Base-by-base conservation (phyloP, 1,140 invertebrate genomes). In the Panagrolaimus sp. region DNA sequence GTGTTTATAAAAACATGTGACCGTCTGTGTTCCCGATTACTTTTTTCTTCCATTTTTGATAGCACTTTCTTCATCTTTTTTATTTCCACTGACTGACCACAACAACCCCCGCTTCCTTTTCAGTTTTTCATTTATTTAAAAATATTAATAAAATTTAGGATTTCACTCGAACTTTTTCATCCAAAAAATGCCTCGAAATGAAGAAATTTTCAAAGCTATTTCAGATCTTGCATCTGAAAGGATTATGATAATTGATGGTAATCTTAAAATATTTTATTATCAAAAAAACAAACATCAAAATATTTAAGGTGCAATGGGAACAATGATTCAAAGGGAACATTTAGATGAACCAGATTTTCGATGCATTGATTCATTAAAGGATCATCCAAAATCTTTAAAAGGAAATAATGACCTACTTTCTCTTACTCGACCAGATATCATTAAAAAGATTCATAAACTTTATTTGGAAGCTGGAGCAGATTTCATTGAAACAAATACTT, bases 401-500 rank as follows among this genome's bases (percentile, higher is more conserved):
- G 88, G 88, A 69, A 88, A 89, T 78, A 89, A 89, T 83, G 88
- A 89, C 74, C 71, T 89, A 0, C 79, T 89, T 2, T 84, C 83
- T 66, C 67, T 89, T 0, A 88, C 88, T 9, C 80, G 83, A 72
- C 87, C 88, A 12, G 83, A 87, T 67, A 83, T 87, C 55, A 87
- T 88, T 63, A 84, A 83, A 52, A 78, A 85, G 55, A 88, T 88
- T 69, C 88, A 88, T 74, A 86, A 84, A 78, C 86, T 81, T 66
- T 89, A 89, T 77, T 75, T 88, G 28, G 83, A 86, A 71, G 87
- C 88, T 21, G 88, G 88, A 26, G 87, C 88, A 43, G 88, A 89
- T 77, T 87, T 89, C 74, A 83, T 88, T 46, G 88, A 89, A 76
- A 89, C 88, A 12, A 89, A 89, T 75, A 89, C 88, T 21, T 89